phyloP scores from a whole-genome alignment of 2,888 invertebrate species.

The Nebria salina region DNA sequence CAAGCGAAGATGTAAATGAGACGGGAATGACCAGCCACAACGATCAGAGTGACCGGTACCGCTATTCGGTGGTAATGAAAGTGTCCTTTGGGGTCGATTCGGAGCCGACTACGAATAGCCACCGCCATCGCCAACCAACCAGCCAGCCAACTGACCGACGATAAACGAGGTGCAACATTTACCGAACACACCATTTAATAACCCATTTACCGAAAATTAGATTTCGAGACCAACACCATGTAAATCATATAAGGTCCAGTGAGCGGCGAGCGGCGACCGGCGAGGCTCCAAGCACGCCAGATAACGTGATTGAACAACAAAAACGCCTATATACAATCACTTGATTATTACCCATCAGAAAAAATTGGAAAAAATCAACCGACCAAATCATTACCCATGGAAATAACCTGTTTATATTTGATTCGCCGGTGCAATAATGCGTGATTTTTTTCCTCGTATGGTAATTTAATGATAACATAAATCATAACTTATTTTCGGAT shows the following conservation, averaged over 20 bases:
- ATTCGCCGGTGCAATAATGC: neutral
- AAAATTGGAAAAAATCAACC: neutral
- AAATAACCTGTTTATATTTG: neutral
- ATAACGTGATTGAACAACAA: neutral
- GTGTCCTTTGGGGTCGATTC: neutral
- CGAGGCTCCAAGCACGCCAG: neutral
- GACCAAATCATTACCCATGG: neutral
- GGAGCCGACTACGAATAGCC: neutral
- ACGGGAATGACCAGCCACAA: neutral
- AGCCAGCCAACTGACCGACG: too few relatives aligned
- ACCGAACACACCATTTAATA: neutral
- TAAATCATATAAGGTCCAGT: neutral
- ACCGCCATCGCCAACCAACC: too few relatives aligned
- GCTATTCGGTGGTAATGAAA: conserved; percentile 1
- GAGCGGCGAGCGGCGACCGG: neutral
- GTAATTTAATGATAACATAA: neutral
- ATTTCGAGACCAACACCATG: neutral
- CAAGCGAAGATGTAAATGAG: neutral
- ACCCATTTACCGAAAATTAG: neutral
- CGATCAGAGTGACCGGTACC: neutral
- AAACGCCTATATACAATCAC: conserved; percentile 1
- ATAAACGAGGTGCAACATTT: neutral
- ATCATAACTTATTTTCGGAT: neutral
- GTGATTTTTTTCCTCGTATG: neutral
- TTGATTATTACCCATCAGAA: neutral